Conservation (phyloP, 1,140 invertebrate species). For the Ips typographus region DNA sequence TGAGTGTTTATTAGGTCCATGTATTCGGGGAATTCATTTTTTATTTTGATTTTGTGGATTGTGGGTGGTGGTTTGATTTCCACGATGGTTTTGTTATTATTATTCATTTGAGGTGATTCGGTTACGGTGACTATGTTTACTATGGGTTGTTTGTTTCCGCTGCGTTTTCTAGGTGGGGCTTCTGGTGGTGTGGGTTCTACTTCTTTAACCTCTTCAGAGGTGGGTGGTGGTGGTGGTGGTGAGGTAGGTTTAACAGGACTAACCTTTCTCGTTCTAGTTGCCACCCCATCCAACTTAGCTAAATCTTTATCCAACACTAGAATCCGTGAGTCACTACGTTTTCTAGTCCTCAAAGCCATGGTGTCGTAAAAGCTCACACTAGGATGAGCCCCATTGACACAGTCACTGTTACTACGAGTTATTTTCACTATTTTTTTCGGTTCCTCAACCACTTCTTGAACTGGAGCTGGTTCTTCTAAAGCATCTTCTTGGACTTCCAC, state of each 20-base stretch:
- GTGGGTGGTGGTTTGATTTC: constrained; percentile 50
- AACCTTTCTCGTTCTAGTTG: constrained; percentile 47
- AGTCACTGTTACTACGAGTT: constrained; percentile 58
- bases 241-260: constrained; percentile 44
- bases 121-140: constrained; percentile 34
- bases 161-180: constrained; percentile 47
- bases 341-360: constrained; percentile 72
- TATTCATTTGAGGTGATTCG: constrained; percentile 16
- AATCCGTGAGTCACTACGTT: constrained; percentile 58
- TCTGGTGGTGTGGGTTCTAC: constrained; percentile 36
- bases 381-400: constrained; percentile 47
- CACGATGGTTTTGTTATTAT: constrained; percentile 47
- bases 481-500: constrained; percentile 37
- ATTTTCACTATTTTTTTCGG: constrained; percentile 32
- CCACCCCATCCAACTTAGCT: constrained; percentile 56
- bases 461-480: constrained; percentile 8
- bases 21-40: constrained; percentile 50
- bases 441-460: not conserved
- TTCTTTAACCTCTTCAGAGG: not conserved
- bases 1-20: constrained; percentile 30
- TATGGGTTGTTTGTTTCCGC: constrained; percentile 43
- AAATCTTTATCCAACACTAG: constrained; percentile 47
- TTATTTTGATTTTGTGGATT: constrained; percentile 62
- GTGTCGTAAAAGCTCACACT: constrained; percentile 66
- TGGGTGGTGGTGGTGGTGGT: constrained; percentile 51